Conservation (phyloP, 2,113 vertebrate species). For the Eulemur macaco region DNA sequence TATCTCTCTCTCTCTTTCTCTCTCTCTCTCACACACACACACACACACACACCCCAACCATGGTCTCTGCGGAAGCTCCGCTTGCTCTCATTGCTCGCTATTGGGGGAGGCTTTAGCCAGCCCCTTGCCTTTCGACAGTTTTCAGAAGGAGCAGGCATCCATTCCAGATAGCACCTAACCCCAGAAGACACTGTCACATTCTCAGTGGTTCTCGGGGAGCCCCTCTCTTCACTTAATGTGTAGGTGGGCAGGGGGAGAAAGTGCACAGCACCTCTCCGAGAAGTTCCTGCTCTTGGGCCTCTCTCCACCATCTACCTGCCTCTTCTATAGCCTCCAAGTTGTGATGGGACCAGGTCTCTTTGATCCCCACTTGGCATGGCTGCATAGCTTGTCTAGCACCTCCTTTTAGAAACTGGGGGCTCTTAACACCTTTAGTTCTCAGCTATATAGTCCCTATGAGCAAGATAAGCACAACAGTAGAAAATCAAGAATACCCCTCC, state of each 20-base stretch:
- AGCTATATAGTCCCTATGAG: not conserved
- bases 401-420: not conserved
- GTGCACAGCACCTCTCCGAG: not conserved
- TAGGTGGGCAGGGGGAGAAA: no score
- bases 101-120: not conserved
- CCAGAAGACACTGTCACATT: not conserved
- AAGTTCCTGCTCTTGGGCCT: not conserved
- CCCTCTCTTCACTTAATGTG: not conserved
- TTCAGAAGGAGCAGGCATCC: not conserved
- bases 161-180: not conserved
- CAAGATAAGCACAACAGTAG: not conserved
- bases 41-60: rapidly evolving
- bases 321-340: not conserved
- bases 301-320: not conserved
- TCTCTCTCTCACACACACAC: no score
- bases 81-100: not conserved
- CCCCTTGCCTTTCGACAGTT: not conserved
- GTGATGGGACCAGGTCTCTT: not conserved
- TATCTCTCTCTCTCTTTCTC: no score
- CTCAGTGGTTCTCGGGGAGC: not conserved
- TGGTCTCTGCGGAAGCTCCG: not conserved
- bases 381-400: not conserved
- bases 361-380: not conserved
- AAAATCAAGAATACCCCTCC: not conserved
- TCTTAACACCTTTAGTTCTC: not conserved